These are phyloP conservation scores for Hestina assimilis DNA, from an alignment of 1,140 invertebrate species.

Conservation along the genomic window DNA sequence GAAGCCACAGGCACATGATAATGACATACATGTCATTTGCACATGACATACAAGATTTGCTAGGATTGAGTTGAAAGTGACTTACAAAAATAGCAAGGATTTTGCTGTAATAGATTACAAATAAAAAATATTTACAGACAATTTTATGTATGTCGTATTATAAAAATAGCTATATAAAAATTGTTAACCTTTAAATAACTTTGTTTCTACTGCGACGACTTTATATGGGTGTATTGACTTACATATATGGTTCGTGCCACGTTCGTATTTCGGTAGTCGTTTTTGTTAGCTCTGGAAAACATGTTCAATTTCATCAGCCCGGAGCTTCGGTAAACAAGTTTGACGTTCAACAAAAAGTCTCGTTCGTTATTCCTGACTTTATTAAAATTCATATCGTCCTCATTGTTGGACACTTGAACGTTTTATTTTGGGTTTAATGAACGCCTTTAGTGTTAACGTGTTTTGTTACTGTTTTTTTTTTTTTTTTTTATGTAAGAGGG, in stretches of 20 bases:
- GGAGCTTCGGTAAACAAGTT: constrained; percentile 22
- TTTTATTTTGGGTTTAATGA: constrained; percentile 10
- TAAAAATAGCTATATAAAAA: too few relatives aligned
- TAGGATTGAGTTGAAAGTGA: too few relatives aligned
- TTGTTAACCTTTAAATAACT: too few relatives aligned
- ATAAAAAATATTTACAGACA: too few relatives aligned
- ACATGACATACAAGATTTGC: too few relatives aligned
- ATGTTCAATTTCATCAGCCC: constrained; percentile 20
- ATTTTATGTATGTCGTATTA: too few relatives aligned
- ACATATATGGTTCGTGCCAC: background rate
- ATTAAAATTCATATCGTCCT: constrained; percentile 21
- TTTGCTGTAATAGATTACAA: too few relatives aligned
- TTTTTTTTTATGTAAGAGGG: too few relatives aligned
- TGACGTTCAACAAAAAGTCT: constrained; percentile 14
- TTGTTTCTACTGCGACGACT: background rate
- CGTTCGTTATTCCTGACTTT: constrained; percentile 12
- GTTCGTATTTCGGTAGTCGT: background rate
- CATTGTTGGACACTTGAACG: constrained; percentile 1
- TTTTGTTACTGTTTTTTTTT: background rate
- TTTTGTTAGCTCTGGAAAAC: constrained; percentile 2
- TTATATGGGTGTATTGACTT: constrained; percentile 8
- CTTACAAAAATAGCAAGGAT: too few relatives aligned
- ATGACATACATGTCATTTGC: too few relatives aligned
- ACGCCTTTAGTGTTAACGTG: background rate
- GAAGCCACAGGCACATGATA: too few relatives aligned